Evolutionary conservation across 2,797 vertebrate genomes (phyloP), one percentile per base, ranked within the genome.

Genomic region (Rhincodon typus): DNA sequence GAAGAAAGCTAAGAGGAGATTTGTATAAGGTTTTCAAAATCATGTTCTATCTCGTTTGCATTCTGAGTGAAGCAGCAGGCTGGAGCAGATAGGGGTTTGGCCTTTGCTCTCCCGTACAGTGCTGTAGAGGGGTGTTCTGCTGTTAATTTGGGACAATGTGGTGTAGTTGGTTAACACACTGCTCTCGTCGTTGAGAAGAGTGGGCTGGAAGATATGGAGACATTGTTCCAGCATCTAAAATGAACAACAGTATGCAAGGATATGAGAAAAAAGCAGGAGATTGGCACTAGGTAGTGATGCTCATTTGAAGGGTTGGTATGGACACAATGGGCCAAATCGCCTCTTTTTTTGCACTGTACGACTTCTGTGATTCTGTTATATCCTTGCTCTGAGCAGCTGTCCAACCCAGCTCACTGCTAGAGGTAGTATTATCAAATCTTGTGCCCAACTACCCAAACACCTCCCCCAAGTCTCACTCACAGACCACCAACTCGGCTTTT

Each of bases 1-100:
- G 57, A 62, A 62, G 7, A 62, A 62, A 62, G 57, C 57, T 62
- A 12, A 62, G 57, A 62, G 57, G 57, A 62, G 57, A 12, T 62
- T 62, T 12, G 1, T 12, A 13, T 13, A 62, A 62, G 57, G 57
- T 62, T 62, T 62, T 62, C 57, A 62, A 62, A 62, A 62, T 62
- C 57, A 62, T 12, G 66, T 93, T 42, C 62, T n/a, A 93, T 93
- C 90, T 93, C 62, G 62, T 93, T 69, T 93, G 62, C 90, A 69
- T n/a, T 91, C 88, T 69, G 88, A 67, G 88, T 66, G 88, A 34
- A 91, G 57, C 88, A 1, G 2, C 87, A 10, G 62, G 62, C 34
- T 69, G 62, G 19, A 38, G 90, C 25, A 13, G 21, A 93, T 69
- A 27, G 66, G 90, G n/a, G 90, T 42, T 93, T 1, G 30, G n/a